Conservation (phyloP, 2,113 vertebrate species). For the Vulpes vulpes region DNA sequence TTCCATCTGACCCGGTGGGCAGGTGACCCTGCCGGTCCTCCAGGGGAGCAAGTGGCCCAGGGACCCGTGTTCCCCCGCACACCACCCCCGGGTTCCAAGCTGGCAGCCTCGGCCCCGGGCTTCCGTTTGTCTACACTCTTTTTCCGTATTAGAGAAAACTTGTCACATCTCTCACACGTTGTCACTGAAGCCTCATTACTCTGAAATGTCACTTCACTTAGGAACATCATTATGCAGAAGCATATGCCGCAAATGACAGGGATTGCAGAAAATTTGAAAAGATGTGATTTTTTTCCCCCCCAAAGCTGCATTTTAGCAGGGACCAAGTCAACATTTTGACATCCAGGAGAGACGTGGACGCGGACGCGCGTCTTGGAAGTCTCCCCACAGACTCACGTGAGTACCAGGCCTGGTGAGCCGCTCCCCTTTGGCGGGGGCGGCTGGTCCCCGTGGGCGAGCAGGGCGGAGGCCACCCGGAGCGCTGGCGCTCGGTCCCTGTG, state of each 20-base stretch:
- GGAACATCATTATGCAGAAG: conserved; percentile 64
- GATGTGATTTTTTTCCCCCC: conserved; percentile 48
- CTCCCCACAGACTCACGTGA: neutral
- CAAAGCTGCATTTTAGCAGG: conserved; percentile 52
- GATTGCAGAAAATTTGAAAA: conserved; percentile 47
- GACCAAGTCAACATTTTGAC: conserved; percentile 76
- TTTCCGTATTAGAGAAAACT: conserved; percentile 2
- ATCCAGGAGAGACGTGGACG: neutral
- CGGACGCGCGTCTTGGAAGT: neutral
- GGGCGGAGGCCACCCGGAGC: rapidly evolving
- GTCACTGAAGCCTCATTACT: conserved; percentile 72
- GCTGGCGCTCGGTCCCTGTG: rapidly evolving
- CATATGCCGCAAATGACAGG: conserved; percentile 63
- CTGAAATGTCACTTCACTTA: conserved; percentile 79
- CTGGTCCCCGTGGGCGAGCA: rapidly evolving
- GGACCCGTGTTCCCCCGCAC: rapidly evolving
- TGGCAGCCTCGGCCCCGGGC: rapidly evolving
- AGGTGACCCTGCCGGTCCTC: neutral
- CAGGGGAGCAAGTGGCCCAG: rapidly evolving
- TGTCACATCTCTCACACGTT: conserved; percentile 64
- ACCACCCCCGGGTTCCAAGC: rapidly evolving
- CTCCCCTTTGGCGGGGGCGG: neutral
- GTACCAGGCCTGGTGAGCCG: rapidly evolving
- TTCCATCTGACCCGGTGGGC: rapidly evolving
- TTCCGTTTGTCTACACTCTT: neutral